phyloP scores from a whole-genome alignment of 2,113 vertebrate species.

The Ovibos moschatus region DNA sequence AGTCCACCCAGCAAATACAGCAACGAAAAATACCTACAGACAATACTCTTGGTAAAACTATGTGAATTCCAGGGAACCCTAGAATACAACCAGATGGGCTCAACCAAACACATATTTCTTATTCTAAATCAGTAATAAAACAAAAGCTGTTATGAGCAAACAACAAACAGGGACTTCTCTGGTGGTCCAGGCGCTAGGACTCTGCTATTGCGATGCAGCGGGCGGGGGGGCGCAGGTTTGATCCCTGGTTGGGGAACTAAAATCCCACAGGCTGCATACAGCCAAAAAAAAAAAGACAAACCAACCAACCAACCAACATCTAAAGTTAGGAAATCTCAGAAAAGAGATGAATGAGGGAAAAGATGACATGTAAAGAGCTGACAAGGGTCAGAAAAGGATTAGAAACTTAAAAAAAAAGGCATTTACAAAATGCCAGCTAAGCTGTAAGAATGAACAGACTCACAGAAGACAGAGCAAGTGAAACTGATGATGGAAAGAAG shows the following conservation, averaged over 20 bases:
- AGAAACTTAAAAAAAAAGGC: background rate
- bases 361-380: background rate
- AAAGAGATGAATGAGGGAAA: background rate
- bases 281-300: background rate
- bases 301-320: accelerated
- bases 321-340: background rate
- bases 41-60: background rate
- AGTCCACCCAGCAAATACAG: background rate
- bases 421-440: background rate
- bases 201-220: background rate
- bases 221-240: accelerated
- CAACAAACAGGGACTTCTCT: background rate
- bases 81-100: background rate
- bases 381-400: background rate
- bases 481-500: background rate
- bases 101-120: background rate
- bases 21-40: background rate
- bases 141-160: background rate
- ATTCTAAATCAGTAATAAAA: background rate
- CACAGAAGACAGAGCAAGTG: background rate
- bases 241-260: background rate
- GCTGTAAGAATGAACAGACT: background rate
- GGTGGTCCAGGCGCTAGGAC: background rate
- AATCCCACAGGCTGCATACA: background rate
- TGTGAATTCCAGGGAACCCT: background rate